Conservation (phyloP, 2,113 vertebrate genomes). For the Carassius carassius region DNA sequence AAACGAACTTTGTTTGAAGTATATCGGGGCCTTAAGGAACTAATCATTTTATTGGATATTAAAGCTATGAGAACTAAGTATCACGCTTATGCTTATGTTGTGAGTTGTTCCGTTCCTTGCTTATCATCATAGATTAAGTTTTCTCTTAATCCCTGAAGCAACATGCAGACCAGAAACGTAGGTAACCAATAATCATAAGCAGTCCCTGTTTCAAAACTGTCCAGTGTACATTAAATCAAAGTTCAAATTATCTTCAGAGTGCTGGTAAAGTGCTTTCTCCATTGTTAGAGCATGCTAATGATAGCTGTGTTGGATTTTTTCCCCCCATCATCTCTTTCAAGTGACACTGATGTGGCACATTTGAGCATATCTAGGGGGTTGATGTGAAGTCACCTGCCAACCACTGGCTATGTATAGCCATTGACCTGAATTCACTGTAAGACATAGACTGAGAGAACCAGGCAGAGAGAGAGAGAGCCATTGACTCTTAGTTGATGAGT, state of each 20-base stretch:
- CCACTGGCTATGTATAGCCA: slow-evolving; percentile 36
- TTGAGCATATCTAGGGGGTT: slow-evolving; percentile 40
- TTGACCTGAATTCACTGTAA: slow-evolving; percentile 50
- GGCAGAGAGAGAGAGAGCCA: slow-evolving; percentile 28
- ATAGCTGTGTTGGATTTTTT: background rate
- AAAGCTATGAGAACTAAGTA: background rate
- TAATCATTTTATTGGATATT: background rate
- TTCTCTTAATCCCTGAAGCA: background rate
- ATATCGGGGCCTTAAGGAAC: too few species aligned
- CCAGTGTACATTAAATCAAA: background rate
- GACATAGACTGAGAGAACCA: slow-evolving; percentile 48
- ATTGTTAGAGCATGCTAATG: slow-evolving; percentile 38
- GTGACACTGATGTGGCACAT: slow-evolving; percentile 47
- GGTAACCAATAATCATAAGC: background rate
- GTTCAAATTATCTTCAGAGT: background rate
- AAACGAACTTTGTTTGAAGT: too few species aligned
- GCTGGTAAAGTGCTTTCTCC: background rate
- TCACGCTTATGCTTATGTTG: background rate
- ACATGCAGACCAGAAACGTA: background rate
- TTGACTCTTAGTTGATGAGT: background rate
- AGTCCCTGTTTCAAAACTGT: too few species aligned
- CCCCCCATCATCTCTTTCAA: slow-evolving; percentile 21
- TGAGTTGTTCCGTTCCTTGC: background rate
- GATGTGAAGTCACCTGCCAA: slow-evolving; percentile 50
- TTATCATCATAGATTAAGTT: background rate